phyloP scores from a whole-genome alignment of 2,888 invertebrate genomes.

The Drosophila yooni region DNA sequence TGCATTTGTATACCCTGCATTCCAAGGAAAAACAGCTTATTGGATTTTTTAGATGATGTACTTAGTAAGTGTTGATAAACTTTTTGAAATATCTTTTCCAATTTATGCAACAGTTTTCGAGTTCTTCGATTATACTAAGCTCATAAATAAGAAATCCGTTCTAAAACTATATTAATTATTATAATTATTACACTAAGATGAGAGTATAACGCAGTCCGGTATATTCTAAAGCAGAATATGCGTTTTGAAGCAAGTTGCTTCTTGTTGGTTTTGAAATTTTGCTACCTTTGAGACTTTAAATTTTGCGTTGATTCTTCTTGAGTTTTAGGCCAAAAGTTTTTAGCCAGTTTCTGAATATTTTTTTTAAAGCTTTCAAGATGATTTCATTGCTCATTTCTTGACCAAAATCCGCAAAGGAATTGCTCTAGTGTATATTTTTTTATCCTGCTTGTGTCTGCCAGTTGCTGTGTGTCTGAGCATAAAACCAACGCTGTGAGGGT shows the following conservation, averaged over 20 bases:
- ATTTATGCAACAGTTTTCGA: not conserved
- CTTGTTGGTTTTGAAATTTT: conserved; percentile 23
- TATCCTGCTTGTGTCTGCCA: conserved; percentile 44
- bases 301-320: not conserved
- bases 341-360: conserved; percentile 12
- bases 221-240: not conserved
- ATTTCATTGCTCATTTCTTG: conserved; percentile 69
- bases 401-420: conserved; percentile 71
- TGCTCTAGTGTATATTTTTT: conserved; percentile 23
- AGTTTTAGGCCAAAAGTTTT: conserved; percentile 7
- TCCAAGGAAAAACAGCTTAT: too few species aligned
- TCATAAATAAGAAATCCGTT: not conserved
- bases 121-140: not conserved
- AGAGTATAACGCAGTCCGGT: not conserved
- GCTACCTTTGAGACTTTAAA: conserved; percentile 18
- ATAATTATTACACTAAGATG: not conserved
- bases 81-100: not conserved
- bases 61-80: not conserved
- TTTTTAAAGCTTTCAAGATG: conserved; percentile 45
- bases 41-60: not conserved
- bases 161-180: not conserved
- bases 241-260: not conserved
- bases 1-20: not conserved
- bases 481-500: conserved; percentile 39
- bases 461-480: conserved; percentile 55